Percentiles rank a stretch among this genome's conserved stretches.
Evolutionary conservation across 2,797 vertebrate species (phyloP).

Genomic region (Pangasius larnaudii): DNA sequence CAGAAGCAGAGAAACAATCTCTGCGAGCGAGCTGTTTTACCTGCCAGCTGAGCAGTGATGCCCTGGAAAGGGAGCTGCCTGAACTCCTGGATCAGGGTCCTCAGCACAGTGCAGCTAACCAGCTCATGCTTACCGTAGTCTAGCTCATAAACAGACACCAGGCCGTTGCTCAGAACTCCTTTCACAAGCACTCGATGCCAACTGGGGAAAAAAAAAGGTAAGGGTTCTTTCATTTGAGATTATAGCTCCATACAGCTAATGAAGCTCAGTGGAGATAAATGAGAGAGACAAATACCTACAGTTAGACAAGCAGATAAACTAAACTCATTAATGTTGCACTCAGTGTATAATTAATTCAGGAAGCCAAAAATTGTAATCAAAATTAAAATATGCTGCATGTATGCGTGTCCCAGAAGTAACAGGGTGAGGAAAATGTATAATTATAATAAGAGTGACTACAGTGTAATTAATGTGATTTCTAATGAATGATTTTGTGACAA

Average conservation of each 20-base stretch:
- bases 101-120: slow-evolving; percentile 81
- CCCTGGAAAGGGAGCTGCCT: slow-evolving; percentile 91
- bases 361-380: background rate
- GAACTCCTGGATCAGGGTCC: slow-evolving; percentile 82
- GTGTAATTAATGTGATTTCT: background rate
- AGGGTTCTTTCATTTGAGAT: background rate
- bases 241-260: background rate
- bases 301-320: background rate
- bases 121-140: slow-evolving; percentile 94
- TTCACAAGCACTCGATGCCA: slow-evolving; percentile 92
- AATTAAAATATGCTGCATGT: background rate
- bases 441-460: background rate
- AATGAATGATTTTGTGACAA: background rate
- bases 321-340: background rate
- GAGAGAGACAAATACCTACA: background rate
- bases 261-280: background rate
- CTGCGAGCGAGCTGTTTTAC: slow-evolving; percentile 65
- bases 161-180: slow-evolving; percentile 86
- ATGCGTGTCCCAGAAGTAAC: background rate
- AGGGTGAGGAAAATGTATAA: background rate
- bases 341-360: background rate
- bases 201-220: slow-evolving; percentile 63
- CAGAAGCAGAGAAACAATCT: background rate
- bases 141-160: slow-evolving; percentile 90
- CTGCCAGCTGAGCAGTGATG: slow-evolving; percentile 89